Conservation (phyloP, 2,888 invertebrate species). For the Lycaena phlaeas region DNA sequence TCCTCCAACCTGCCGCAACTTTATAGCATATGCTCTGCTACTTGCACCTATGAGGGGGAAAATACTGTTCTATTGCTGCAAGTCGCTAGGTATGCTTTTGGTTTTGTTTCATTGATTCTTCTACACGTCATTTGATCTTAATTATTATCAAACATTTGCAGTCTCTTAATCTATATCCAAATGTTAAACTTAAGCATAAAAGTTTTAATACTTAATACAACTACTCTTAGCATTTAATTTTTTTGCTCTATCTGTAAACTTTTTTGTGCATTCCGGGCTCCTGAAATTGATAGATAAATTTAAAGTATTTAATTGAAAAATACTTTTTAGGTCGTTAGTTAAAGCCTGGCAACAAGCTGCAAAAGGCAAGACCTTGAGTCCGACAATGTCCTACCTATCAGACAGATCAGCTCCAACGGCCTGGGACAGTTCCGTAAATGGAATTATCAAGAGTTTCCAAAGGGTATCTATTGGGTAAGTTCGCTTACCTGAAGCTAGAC, state of each 20-base stretch:
- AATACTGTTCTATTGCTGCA: conserved; percentile 94
- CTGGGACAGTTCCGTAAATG: conserved; percentile 60
- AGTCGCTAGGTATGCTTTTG: conserved; percentile 82
- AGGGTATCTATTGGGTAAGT: conserved; percentile 75
- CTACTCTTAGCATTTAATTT: too few relatives aligned
- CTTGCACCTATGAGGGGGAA: conserved; percentile 96
- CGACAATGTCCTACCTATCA: conserved; percentile 70
- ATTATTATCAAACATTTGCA: not conserved
- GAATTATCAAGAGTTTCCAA: conserved; percentile 72
- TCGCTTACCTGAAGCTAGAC: too few relatives aligned
- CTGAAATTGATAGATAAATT: too few relatives aligned
- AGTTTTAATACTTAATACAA: too few relatives aligned
- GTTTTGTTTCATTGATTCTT: too few relatives aligned
- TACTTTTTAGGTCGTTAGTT: conserved; percentile 79
- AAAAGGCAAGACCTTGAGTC: conserved; percentile 72
- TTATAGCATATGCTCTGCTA: conserved; percentile 87
- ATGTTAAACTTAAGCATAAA: too few relatives aligned
- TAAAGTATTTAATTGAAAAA: too few relatives aligned
- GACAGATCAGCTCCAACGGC: conserved; percentile 26
- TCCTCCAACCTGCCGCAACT: conserved; percentile 89
- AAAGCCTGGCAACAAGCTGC: conserved; percentile 81
- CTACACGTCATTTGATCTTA: not conserved
- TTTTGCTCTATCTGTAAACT: too few relatives aligned
- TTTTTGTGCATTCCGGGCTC: too few relatives aligned
- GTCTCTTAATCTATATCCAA: too few relatives aligned